Base-by-base conservation (phyloP, 2,888 invertebrate species). In the Tuberolachnus salignus region DNA sequence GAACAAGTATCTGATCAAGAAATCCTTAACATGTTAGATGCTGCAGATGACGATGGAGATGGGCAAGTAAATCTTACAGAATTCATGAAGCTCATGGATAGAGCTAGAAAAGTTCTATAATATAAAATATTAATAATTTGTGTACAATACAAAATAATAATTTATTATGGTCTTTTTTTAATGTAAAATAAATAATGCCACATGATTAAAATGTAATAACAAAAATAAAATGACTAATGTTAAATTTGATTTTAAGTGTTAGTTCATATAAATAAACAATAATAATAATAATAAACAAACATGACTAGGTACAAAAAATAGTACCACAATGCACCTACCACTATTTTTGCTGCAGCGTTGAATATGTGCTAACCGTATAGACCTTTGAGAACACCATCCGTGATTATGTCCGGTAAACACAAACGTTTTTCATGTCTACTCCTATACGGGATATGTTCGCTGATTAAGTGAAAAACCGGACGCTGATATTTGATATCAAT, bases 371-470 rank as follows among this genome's bases (percentile, higher is more conserved):
- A 61, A 78, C 80, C 55, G 74, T 81, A 82, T n/a, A 82, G 44
- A 19, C 81, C 82, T 71, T 80, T 81, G n/a, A 82, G 71, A 21
- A 82, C 82, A n/a, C 82, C 82, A 49, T 82, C 82, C 13, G 81
- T 82, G 16, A 82, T 81, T 23, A 82, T 82, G 55, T 82, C 82
- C n/a, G 82, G 82, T 19, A 82, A 78, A 69, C 78, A 78, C 21
- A 59, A 59, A 51, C 67, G 67, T 78, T 69, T 67, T 59, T 78
- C 67, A 44, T 78, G 78, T 78, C 42, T 59, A 26, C 9, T 69
- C 49, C 34, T 51, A 19, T 57, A 51, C 3, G 78, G 67, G 16
- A 78, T 69, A 4, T 69, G 59, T 69, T 78, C 78, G 16, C n/a
- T 69, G 8, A 78, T 69, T 59, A 69, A 59, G 42, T 78, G 78